Conservation (phyloP, 2,888 invertebrate species). For the Eupithecia tripunctaria region DNA sequence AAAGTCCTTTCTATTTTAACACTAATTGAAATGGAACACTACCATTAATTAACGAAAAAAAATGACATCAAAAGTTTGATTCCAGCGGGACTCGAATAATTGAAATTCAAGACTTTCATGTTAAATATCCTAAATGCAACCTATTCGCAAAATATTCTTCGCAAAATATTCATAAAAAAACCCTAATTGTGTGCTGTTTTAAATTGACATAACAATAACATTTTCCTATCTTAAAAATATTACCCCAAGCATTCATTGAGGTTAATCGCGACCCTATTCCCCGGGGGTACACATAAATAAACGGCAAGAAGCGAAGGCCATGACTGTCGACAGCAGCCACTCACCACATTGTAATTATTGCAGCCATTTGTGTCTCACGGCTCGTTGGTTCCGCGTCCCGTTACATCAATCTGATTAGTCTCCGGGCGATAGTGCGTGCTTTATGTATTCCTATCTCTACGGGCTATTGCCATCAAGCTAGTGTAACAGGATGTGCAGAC, state of each 20-base stretch:
- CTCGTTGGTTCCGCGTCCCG: constrained; percentile 35
- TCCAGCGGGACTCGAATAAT: too few relatives aligned
- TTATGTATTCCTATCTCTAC: constrained; percentile 37
- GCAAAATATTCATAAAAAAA: too few relatives aligned
- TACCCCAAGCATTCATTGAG: not conserved
- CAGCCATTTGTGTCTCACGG: constrained; percentile 30
- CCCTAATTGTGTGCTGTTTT: too few relatives aligned
- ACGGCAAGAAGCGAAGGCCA: constrained; percentile 16
- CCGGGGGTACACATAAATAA: constrained; percentile 17
- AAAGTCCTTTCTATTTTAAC: too few relatives aligned
- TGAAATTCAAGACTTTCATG: too few relatives aligned
- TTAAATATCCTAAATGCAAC: too few relatives aligned
- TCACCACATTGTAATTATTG: constrained; percentile 34
- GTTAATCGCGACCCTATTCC: constrained; percentile 4
- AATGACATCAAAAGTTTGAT: too few relatives aligned
- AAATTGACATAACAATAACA: not conserved
- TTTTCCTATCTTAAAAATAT: not conserved
- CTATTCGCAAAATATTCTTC: too few relatives aligned
- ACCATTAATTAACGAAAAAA: too few relatives aligned
- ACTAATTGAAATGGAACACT: too few relatives aligned
- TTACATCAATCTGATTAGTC: constrained; percentile 45
- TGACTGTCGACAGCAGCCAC: constrained; percentile 26
- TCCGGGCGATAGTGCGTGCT: constrained; percentile 40
- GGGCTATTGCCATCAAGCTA: not conserved
- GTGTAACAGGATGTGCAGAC: not conserved